These are phyloP conservation scores for Vanessa cardui DNA, from an alignment of 2,888 invertebrate genomes.

Conservation along the genomic window DNA sequence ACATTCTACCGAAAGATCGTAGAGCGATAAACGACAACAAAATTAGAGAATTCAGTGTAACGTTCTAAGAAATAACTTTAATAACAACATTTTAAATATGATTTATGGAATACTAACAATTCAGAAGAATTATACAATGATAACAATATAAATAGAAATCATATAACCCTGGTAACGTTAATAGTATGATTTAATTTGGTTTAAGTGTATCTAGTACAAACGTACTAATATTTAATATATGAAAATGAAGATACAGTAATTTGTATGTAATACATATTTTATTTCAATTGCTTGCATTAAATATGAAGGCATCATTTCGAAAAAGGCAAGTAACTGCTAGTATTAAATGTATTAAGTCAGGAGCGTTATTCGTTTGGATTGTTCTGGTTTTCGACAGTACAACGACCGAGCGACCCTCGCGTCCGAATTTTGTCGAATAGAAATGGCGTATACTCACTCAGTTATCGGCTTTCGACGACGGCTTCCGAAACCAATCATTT, in stretches of 20 bases:
- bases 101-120: neutral
- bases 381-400: slow-evolving; percentile 42
- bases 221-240: too few relatives aligned
- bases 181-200: too few relatives aligned
- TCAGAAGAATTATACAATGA: neutral
- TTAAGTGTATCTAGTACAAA: too few relatives aligned
- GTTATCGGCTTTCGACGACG: slow-evolving; percentile 37
- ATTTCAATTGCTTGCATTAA: neutral
- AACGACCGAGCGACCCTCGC: slow-evolving; percentile 44
- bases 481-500: slow-evolving; percentile 28
- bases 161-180: too few relatives aligned
- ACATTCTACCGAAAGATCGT: slow-evolving; percentile 44
- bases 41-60: slow-evolving; percentile 21
- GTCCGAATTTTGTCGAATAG: slow-evolving; percentile 44
- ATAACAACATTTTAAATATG: neutral
- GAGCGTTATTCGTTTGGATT: slow-evolving; percentile 32
- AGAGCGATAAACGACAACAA: slow-evolving; percentile 21
- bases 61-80: neutral
- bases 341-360: slow-evolving; percentile 28
- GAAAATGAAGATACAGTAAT: too few relatives aligned
- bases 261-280: too few relatives aligned
- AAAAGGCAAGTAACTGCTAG: slow-evolving; percentile 18
- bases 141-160: too few relatives aligned
- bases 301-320: slow-evolving; percentile 1
- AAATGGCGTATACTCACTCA: slow-evolving; percentile 33